Base-by-base conservation (phyloP, 2,888 invertebrate species). In the Rhingia rostrata region DNA sequence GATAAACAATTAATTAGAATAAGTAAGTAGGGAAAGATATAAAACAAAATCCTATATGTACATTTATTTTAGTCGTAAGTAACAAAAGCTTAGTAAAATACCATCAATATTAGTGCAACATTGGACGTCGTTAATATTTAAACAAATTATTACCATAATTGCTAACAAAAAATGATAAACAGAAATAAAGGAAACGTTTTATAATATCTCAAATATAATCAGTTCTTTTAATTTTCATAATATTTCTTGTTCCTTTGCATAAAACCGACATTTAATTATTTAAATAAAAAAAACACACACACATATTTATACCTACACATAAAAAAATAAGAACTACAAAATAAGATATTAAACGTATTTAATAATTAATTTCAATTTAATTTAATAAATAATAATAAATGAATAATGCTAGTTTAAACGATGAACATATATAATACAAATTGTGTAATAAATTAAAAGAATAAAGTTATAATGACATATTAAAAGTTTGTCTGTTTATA, bases 11-110 rank as follows among this genome's bases (percentile, higher is more conserved):
- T 10, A n/a, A 39, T 14, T 6, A 49, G 30, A 39, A 58, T 39
- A 39, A 30, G 47, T 58, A 69, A 58, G 39, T 10, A 30, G 45
- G 7, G 32, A 47, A 47, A 6, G 49, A 43, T 58, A 39, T 5
- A 61, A 47, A 32, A 64, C 6, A 51, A 64, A 58, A 7, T 69
- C 69, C 58, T 69, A 41, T 56, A 14, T 69, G 69, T 69, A 69
- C 30, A 69, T 49, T 69, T 58, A 58, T 69, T 58, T 41, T 49
- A 69, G 37, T 30, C 39, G 2, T 69, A 69, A 69, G 58, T 10
- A 12, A 14, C 43, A 67, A 22, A 67, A 43, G 67, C 47, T 69
- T 69, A 69, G 49, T 32, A 32, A 69, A 69, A 37, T 22, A 22
- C 49, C 32, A 58, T 9, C 47, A 49, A 22, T 4, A 47, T 3